Evolutionary conservation across 2,888 invertebrate species (phyloP), one percentile per base, ranked within the genome.

Genomic region (Graphium colonna): DNA sequence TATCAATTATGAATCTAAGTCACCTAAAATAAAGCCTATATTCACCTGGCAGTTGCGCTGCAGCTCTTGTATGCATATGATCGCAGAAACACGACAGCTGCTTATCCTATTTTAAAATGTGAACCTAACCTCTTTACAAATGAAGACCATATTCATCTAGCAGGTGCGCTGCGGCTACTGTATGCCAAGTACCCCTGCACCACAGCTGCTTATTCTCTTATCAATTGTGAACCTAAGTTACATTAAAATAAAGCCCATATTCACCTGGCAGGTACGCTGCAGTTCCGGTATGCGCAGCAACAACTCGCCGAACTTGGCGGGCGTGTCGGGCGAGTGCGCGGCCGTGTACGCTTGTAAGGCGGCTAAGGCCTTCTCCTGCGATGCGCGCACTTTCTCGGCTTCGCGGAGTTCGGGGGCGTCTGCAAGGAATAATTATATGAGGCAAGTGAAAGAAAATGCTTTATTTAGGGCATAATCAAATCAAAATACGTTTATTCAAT

Each of bases 231-330:
- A n/a, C n/a, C n/a, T n/a, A n/a, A n/a, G n/a, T n/a, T n/a, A n/a
- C n/a, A n/a, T n/a, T n/a, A n/a, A 21, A 8, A 15, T 45, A 38
- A 52, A 41, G 8, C 9, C n/a, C 16, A 12, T 7, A 13, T 91
- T 76, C 72, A 96, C 95, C 92, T 97, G 97, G 83, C 98, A 98
- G 65, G 98, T 97, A 75, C 98, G 92, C 82, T 98, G 97, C 68
- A 98, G 91, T 83, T 98, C 98, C 10, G 98, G 97, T 80, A 98
- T 97, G 68, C 98, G 93, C 58, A 98, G 90, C 60, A 98, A 88
- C 51, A 98, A 88, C 83, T 98, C 98, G 39, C 98, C 98, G 77
- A 98, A 98, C 90, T 98, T 98, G 64, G 97, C 96, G 48, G 97
- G 97, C 80, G 95, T 94, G 63, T 96, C 95, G 10, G 97, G 97